Conservation (phyloP, 2,888 invertebrate genomes). For the Orthosia gracilis region DNA sequence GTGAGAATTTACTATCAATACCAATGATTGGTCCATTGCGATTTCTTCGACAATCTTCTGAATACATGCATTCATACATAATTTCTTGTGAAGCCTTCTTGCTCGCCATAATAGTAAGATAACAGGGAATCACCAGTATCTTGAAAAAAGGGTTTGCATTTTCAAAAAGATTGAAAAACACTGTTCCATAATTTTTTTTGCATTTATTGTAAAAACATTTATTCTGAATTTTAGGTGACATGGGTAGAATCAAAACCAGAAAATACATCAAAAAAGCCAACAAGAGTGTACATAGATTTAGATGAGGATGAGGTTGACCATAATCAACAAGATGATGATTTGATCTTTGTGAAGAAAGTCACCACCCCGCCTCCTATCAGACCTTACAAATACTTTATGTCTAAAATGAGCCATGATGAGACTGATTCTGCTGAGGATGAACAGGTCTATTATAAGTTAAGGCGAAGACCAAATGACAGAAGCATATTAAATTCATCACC, state of each 20-base stretch:
- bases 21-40: no score
- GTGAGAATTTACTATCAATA: no score
- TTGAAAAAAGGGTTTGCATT: no score
- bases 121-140: no score
- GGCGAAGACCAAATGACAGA: conserved; percentile 76
- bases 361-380: conserved; percentile 75
- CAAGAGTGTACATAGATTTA: conserved; percentile 81
- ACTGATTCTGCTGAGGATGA: conserved; percentile 73
- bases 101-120: no score
- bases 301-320: conserved; percentile 77
- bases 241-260: conserved; percentile 79
- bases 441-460: conserved; percentile 78
- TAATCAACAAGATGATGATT: conserved; percentile 79
- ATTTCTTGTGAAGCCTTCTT: no score
- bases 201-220: not conserved
- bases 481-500: conserved; percentile 75
- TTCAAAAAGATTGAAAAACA: no score
- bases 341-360: conserved; percentile 85
- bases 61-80: no score
- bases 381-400: conserved; percentile 79
- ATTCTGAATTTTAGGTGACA: conserved; percentile 78
- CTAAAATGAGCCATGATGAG: conserved; percentile 68
- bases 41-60: no score
- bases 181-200: not conserved
- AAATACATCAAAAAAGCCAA: conserved; percentile 72